Base-by-base conservation (phyloP, 2,797 vertebrate species). In the Coilia nasus region DNA sequence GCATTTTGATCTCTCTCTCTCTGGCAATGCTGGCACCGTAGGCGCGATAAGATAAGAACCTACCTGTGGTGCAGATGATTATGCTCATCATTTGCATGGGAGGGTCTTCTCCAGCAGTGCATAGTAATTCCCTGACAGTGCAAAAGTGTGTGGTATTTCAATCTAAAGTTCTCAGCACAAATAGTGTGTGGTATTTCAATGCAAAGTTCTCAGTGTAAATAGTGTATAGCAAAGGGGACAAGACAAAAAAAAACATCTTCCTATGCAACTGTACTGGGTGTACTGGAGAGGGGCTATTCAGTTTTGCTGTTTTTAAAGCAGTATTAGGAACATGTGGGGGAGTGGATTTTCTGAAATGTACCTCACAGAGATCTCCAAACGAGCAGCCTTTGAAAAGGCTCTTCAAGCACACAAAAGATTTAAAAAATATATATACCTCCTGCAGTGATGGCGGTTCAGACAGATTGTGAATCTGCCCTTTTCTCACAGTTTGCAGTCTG, bases 381-480 rank as follows among this genome's bases (percentile, higher is more conserved):
- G 14, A 44, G 64, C 67, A 75, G 28, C 17, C 12, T 35, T 15
- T 41, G 11, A 25, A 71, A 71, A 71, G 25, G 14, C 14, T 35
- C 64, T 71, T 71, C 31, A 28, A 28, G 9, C 25, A 17, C 12
- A 31, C 62, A 81, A 17, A 62, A 83, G 71, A 78, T 81, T 41
- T 41, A 2, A 14, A 44, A 35, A 71, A 78, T 78, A 67, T 54
- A 57, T 60, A n/a, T 6, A 59, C 44, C 57, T 35, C 71, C 59
- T n/a, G 3, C 71, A 71, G 83, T 59, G 31, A 28, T n/a, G 23
- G 54, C 50, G 9, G 60, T 75, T 81, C 80, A 88, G 83, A 85
- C 23, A 57, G 81, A 71, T 19, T 17, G 23, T 62, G 67, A 82
- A 54, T 83, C 25, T 28, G 23, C 46, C 56, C 82, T 67, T 47